phyloP scores from a whole-genome alignment of 2,797 vertebrate genomes.

The Hozukius guyotensis region DNA sequence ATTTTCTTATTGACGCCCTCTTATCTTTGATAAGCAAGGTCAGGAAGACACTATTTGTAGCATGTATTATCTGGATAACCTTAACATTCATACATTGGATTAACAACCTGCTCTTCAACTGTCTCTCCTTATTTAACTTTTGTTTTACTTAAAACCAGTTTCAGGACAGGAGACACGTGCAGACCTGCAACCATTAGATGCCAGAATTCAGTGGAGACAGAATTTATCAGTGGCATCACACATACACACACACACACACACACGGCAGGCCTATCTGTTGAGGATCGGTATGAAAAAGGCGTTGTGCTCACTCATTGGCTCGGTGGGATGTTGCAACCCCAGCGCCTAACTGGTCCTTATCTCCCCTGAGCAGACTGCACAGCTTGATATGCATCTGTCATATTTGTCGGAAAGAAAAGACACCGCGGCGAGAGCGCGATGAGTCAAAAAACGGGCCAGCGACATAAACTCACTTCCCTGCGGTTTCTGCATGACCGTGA shows the following conservation, averaged over 20 bases:
- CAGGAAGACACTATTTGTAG: neutral
- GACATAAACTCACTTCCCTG: slow-evolving; percentile 74
- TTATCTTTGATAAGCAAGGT: neutral
- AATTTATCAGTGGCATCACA: slow-evolving; percentile 77
- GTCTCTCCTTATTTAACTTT: slow-evolving; percentile 23
- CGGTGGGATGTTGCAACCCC: slow-evolving; percentile 86
- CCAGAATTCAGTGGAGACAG: slow-evolving; percentile 67
- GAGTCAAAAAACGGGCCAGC: slow-evolving; percentile 74
- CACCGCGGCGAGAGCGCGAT: slow-evolving; percentile 77
- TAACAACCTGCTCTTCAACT: neutral
- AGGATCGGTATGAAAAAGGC: slow-evolving; percentile 81
- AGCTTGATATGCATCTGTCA: slow-evolving; percentile 87
- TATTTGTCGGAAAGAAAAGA: slow-evolving; percentile 87
- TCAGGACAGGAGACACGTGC: slow-evolving; percentile 36
- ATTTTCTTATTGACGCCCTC: neutral
- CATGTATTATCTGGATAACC: neutral
- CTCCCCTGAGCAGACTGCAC: slow-evolving; percentile 83
- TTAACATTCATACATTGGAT: neutral
- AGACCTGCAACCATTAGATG: slow-evolving; percentile 45
- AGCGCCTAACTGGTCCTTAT: slow-evolving; percentile 86
- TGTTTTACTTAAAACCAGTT: slow-evolving; percentile 38
- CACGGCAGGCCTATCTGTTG: slow-evolving; percentile 77
- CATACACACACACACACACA: slow-evolving; percentile 33
- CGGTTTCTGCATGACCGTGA: slow-evolving; percentile 68
- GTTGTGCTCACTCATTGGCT: slow-evolving; percentile 83